Evolutionary conservation across 2,113 vertebrate genomes (phyloP), one percentile per base, ranked within the genome.

Genomic region (Vombatus ursinus): DNA sequence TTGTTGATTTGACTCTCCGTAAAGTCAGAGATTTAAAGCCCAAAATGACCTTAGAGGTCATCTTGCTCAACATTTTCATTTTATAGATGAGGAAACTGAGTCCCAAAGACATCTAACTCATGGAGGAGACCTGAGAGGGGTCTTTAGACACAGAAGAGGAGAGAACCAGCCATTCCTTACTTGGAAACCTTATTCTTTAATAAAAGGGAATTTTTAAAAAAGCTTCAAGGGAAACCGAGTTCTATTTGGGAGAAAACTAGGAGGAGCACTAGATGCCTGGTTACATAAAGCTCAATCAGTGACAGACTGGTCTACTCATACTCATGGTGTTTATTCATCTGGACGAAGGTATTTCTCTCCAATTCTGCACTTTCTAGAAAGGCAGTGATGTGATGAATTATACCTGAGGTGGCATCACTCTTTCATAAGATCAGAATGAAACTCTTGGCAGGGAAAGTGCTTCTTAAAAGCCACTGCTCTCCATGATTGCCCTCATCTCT

Each of bases 361-460:
- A 97, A 98, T 97, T 96, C 97, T 93, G 93, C 95, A 95, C 96
- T 95, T 97, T 97, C 92, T 95, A 96, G 95, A 97, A 96, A 96
- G 91, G 95, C 97, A 96, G 90, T 96, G 96, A 94, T 95, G 94
- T 96, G 97, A 92, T 89, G 97, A 97, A 97, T 97, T 98, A 92
- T 91, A 94, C 96, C 96, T 47, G 95, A 96, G 92, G 91, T 3
- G 0, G 94, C 50, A 92, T 95, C 96, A 90, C 90, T 97, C 95
- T 97, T 96, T 96, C 96, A 97, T 96, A 96, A 96, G 96, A 92
- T 0, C 61, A 96, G 90, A 97, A 97, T 96, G 97, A 97, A 95
- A 95, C 95, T 97, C 96, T 95, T 96, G 97, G 97, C 98, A 97
- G 97, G 92, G 96, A 91, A 98, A 96, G 91, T 94, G 91, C 94